Percentiles rank a stretch among this genome's conserved stretches.
phyloP scores from a whole-genome alignment of 2,888 invertebrate species.

The Thelaira solivaga region DNA sequence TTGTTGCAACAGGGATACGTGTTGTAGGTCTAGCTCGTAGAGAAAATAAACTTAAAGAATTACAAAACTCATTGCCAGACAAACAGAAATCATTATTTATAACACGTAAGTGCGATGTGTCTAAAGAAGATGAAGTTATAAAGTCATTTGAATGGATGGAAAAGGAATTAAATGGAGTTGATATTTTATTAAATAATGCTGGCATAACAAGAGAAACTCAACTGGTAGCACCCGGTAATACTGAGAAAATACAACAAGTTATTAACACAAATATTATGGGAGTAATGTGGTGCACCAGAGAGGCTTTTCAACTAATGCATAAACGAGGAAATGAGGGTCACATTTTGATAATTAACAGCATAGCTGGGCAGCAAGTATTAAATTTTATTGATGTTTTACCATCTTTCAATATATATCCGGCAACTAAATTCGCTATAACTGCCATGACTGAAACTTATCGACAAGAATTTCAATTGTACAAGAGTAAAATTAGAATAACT shows the following conservation, averaged over 20 bases:
- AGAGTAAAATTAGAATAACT: conserved; percentile 72
- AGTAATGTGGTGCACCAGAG: conserved; percentile 78
- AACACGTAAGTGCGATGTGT: conserved; percentile 79
- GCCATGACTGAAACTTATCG: conserved; percentile 76
- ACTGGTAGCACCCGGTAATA: conserved; percentile 70
- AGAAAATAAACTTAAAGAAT: conserved; percentile 74
- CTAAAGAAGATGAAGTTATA: conserved; percentile 79
- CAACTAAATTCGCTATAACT: conserved; percentile 76
- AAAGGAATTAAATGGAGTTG: conserved; percentile 78
- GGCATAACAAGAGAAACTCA: conserved; percentile 73
- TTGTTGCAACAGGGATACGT: conserved; percentile 78
- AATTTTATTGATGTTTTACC: conserved; percentile 74
- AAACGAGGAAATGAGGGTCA: conserved; percentile 78
- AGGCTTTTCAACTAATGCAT: conserved; percentile 78
- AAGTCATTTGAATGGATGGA: conserved; percentile 79
- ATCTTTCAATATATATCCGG: conserved; percentile 76
- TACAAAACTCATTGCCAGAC: conserved; percentile 68
- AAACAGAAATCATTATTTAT: conserved; percentile 73
- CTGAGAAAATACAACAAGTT: conserved; percentile 73
- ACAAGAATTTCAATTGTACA: conserved; percentile 75
- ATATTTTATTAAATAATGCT: conserved; percentile 81
- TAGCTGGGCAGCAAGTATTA: conserved; percentile 74
- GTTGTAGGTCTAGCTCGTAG: conserved; percentile 80
- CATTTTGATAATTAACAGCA: conserved; percentile 78
- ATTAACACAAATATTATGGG: conserved; percentile 79